Evolutionary conservation across 2,888 invertebrate genomes (phyloP).

Genomic region (Brenthis daphne): DNA sequence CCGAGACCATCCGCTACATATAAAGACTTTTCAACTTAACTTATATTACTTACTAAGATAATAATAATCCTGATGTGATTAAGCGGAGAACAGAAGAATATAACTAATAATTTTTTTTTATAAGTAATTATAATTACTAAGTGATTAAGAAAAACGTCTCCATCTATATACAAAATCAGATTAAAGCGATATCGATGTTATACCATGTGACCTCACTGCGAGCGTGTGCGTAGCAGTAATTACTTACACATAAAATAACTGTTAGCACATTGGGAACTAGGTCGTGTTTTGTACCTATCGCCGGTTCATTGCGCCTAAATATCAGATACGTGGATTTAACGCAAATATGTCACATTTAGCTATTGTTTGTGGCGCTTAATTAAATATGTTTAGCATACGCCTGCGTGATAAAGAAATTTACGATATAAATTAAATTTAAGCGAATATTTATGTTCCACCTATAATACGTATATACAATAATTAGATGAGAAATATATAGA

Average conservation of each 20-base stretch:
- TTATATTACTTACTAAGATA: too few species aligned
- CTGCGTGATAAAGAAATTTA: conserved; percentile 8
- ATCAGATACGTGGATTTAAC: conserved; percentile 51
- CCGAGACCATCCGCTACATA: too few species aligned
- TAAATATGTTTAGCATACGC: conserved; percentile 16
- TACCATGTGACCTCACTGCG: conserved; percentile 11
- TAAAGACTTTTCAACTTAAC: too few species aligned
- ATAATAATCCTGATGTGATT: too few species aligned
- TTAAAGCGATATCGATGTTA: conserved; percentile 23
- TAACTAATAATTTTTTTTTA: neutral
- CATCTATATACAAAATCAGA: conserved; percentile 7
- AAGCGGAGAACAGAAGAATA: too few species aligned
- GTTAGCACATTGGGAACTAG: conserved; percentile 54
- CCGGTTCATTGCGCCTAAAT: conserved; percentile 50
- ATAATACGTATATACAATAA: neutral
- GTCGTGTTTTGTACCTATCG: conserved; percentile 44
- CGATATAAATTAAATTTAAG: conserved; percentile 2
- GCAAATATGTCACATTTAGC: conserved; percentile 43
- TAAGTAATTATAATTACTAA: neutral
- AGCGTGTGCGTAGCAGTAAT: conserved; percentile 36
- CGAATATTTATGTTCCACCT: too few species aligned
- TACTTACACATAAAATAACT: conserved; percentile 40
- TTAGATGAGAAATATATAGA: neutral
- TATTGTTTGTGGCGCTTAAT: conserved; percentile 32
- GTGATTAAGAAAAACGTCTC: neutral